Conservation (phyloP, 2,888 invertebrate genomes). For the Napeogenes sylphis region DNA sequence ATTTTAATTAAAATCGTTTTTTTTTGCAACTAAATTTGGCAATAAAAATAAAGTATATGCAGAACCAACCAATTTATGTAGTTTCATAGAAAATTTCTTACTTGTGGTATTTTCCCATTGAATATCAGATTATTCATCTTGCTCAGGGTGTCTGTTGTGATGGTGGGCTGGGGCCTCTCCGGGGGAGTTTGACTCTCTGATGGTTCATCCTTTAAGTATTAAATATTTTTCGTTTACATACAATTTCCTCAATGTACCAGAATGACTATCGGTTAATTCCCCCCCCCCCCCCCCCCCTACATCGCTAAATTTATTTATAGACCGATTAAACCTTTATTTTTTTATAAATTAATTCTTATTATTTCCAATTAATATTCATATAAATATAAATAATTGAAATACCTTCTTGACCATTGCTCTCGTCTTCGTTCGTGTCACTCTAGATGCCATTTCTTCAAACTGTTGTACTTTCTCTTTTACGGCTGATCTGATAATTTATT, state of each 20-base stretch:
- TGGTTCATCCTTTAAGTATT: conserved; percentile 40
- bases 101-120: conserved; percentile 57
- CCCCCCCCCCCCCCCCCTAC: too few relatives aligned
- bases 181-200: conserved; percentile 56
- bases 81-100: conserved; percentile 22
- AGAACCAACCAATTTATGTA: too few relatives aligned
- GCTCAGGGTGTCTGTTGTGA: conserved; percentile 45
- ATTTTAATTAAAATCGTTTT: too few relatives aligned
- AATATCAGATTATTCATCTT: conserved; percentile 69
- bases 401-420: conserved; percentile 75
- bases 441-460: conserved; percentile 74
- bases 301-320: background rate
- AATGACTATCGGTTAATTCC: too few relatives aligned
- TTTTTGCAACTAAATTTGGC: too few relatives aligned
- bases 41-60: too few relatives aligned
- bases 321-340: too few relatives aligned
- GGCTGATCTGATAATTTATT: conserved; percentile 53
- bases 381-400: conserved; percentile 8
- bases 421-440: conserved; percentile 77
- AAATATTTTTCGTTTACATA: background rate
- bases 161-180: conserved; percentile 41
- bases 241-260: too few relatives aligned
- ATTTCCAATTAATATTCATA: background rate
- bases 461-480: conserved; percentile 79
- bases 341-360: too few relatives aligned